Evolutionary conservation across 2,888 invertebrate species (phyloP), one percentile per base, ranked within the genome.

Genomic region (Drosophila fulvimacula): DNA sequence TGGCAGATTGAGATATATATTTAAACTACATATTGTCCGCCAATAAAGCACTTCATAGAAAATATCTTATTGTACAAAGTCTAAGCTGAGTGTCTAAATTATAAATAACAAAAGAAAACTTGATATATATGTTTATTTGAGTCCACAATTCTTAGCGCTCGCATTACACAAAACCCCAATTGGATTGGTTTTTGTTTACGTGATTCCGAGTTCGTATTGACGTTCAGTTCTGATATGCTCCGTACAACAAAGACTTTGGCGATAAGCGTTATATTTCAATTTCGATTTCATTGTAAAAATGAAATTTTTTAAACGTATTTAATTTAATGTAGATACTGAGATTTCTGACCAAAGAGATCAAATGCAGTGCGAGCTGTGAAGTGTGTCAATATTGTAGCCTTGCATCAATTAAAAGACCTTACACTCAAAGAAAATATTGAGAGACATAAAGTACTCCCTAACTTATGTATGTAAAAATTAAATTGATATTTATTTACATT

Each of bases 211-310:
- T 44, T 67, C 36, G 19, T 55, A 21, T 57, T 46, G 17, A 32
- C 10, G 32, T 42, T 41, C 59, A 49, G 24, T 27, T 51, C 4
- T 21, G 7, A 34, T 59, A 38, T 39, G 30, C 10, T 30, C 34
- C 34, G 41, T 38, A 21, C 21, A 69, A 75, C 73, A 73, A 73
- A 76, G 73, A 13, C 21, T 9, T 24, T 4, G 5, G 19, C 60
- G 75, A 75, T 75, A 75, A 75, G 73, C 46, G 7, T 27, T 42
- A 11, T 38, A 42, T 27, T 69, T 59, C 42, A 21, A 57, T 41
- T 68, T 59, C 60, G 13, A 42, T n/a, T n/a, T n/a, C n/a, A n/a
- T 27, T 69, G 42, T 60, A 10, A 30, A 11, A 42, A 19, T 4
- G 34, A 30, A 11, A 42, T 36, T n/a, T 51, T 39, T 27, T 32